Conservation (phyloP, 2,113 vertebrate genomes). For the Oncorhynchus kisutch region DNA sequence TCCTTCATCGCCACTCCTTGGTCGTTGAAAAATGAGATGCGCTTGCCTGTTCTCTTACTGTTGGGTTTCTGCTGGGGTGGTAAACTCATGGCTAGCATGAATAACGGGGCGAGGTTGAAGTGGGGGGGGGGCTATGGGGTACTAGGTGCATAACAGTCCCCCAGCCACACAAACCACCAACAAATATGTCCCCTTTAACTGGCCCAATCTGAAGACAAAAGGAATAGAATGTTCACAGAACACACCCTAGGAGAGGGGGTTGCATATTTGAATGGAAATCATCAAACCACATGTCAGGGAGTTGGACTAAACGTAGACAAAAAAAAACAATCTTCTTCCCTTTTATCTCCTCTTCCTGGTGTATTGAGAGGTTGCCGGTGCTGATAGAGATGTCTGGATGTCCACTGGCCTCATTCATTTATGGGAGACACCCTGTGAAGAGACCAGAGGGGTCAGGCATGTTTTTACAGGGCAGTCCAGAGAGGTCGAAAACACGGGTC, state of each 20-base stretch:
- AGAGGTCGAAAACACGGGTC: slow-evolving; percentile 28
- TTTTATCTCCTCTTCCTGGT: slow-evolving; percentile 34
- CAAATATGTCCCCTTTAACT: slow-evolving; percentile 10
- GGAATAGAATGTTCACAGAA: not conserved
- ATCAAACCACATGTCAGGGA: not conserved
- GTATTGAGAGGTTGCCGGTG: slow-evolving; percentile 33
- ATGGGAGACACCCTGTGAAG: slow-evolving; percentile 55
- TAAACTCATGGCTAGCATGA: slow-evolving; percentile 89
- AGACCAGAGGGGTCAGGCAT: slow-evolving; percentile 56
- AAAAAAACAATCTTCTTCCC: not conserved
- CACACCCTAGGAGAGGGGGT: not conserved
- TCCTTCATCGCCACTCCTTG: slow-evolving; percentile 82
- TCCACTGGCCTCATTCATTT: slow-evolving; percentile 55
- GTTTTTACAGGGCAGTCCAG: slow-evolving; percentile 41
- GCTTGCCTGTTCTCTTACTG: slow-evolving; percentile 88
- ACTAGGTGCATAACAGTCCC: slow-evolving; percentile 22
- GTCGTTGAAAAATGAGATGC: slow-evolving; percentile 86
- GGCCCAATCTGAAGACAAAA: slow-evolving; percentile 1
- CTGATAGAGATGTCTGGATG: slow-evolving; percentile 49
- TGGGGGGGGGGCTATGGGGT: not conserved
- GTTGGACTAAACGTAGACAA: not conserved
- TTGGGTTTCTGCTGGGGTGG: slow-evolving; percentile 90
- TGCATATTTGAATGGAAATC: not conserved
- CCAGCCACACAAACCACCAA: slow-evolving; percentile 21
- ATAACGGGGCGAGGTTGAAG: slow-evolving; percentile 28